Percentiles rank a stretch among this genome's conserved stretches.
Evolutionary conservation across 2,113 vertebrate species (phyloP).

Genomic region (Pomatorhinus ruficollis): DNA sequence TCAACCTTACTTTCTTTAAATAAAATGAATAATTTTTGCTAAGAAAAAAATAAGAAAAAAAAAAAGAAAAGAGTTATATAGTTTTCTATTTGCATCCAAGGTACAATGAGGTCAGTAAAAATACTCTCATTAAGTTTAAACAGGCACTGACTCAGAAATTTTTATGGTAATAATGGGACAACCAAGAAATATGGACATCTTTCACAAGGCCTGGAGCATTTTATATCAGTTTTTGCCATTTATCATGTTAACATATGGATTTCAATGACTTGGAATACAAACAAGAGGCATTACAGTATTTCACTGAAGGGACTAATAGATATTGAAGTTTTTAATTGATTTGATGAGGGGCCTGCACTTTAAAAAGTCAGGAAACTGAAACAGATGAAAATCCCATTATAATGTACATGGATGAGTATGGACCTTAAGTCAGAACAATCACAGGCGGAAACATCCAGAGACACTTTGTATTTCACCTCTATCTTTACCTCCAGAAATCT

Average conservation of each 20-base stretch:
- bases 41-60: neutral
- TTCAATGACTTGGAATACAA: neutral
- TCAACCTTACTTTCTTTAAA: neutral
- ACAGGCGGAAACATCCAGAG: neutral
- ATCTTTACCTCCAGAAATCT: neutral
- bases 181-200: neutral
- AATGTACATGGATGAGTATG: neutral
- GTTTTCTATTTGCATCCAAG: neutral
- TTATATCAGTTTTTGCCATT: neutral
- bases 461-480: accelerated
- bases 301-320: neutral
- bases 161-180: neutral
- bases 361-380: neutral
- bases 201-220: neutral
- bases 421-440: neutral
- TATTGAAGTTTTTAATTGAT: neutral
- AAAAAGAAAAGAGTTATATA: neutral
- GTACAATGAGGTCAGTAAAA: neutral
- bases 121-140: neutral
- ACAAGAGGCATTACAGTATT: neutral
- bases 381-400: neutral
- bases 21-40: neutral
- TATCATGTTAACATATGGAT: neutral
- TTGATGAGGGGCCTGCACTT: neutral
- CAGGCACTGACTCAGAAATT: neutral